phyloP scores from a whole-genome alignment of 2,888 invertebrate genomes.

The Minunthozetes semirufus region DNA sequence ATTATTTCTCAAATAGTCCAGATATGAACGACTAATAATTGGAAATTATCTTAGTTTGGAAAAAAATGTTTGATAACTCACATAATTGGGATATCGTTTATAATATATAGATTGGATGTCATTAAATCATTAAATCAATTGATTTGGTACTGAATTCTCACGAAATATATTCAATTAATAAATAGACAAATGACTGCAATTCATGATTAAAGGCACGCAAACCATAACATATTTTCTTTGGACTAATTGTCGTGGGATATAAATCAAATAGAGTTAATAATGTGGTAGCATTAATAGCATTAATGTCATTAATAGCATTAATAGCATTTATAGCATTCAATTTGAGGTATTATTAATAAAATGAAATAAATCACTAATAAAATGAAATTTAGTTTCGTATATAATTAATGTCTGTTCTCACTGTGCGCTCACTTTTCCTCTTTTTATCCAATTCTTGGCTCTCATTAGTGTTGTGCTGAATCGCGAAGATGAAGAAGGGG shows the following conservation, averaged over 20 bases:
- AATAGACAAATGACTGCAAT: neutral
- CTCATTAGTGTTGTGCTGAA: constrained; percentile 3
- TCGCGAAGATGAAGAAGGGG: neutral
- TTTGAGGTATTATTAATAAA: neutral
- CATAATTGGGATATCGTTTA: too few relatives aligned
- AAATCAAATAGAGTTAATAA: neutral
- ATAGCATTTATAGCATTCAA: neutral
- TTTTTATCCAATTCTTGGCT: constrained; percentile 22
- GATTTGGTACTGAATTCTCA: neutral
- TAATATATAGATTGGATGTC: too few relatives aligned
- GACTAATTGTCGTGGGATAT: neutral
- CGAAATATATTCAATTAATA: neutral
- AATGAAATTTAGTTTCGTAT: neutral
- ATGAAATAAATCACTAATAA: neutral
- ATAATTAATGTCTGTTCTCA: neutral
- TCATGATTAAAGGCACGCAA: constrained; percentile 20
- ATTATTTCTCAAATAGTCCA: too few relatives aligned
- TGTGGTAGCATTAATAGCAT: neutral
- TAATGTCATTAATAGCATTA: neutral
- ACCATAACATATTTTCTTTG: neutral
- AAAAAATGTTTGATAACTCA: too few relatives aligned
- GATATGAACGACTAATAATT: too few relatives aligned
- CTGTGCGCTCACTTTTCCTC: constrained; percentile 1
- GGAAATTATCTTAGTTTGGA: too few relatives aligned
- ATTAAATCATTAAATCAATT: too few relatives aligned